phyloP scores from a whole-genome alignment of 2,797 vertebrate genomes.

The Chloroceryle amazona region DNA sequence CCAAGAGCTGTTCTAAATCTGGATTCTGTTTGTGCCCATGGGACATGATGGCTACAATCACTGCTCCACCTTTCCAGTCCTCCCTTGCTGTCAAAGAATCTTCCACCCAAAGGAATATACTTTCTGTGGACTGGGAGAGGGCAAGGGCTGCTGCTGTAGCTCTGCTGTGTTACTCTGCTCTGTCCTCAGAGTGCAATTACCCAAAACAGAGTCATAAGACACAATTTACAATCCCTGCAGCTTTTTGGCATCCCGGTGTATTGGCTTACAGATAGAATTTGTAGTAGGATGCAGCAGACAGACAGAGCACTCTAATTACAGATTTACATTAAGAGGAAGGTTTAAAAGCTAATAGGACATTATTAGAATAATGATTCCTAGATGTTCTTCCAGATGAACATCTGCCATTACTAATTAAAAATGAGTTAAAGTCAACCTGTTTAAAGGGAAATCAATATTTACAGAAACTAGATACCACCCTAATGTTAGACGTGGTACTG shows the following conservation, averaged over 20 bases:
- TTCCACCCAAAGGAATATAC: neutral
- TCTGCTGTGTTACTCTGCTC: neutral
- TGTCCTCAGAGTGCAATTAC: slow-evolving; percentile 39
- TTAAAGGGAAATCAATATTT: slow-evolving; percentile 60
- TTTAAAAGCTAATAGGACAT: slow-evolving; percentile 72
- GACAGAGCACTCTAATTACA: slow-evolving; percentile 60
- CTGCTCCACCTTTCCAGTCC: neutral
- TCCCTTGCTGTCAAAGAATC: neutral
- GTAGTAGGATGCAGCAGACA: slow-evolving; percentile 50
- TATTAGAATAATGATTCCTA: slow-evolving; percentile 76
- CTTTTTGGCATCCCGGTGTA: slow-evolving; percentile 40
- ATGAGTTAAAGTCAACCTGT: slow-evolving; percentile 66
- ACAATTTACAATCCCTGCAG: slow-evolving; percentile 53
- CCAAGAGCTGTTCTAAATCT: neutral
- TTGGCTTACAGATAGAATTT: slow-evolving; percentile 30
- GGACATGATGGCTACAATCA: neutral
- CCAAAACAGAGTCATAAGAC: slow-evolving; percentile 14
- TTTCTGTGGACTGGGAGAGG: neutral
- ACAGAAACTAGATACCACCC: slow-evolving; percentile 56
- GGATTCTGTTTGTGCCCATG: neutral
- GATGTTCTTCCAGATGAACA: slow-evolving; percentile 73
- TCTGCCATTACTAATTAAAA: slow-evolving; percentile 79
- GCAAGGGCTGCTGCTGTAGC: neutral
- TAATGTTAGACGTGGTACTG: neutral
- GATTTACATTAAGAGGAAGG: slow-evolving; percentile 61